These are phyloP conservation scores for Cisticola juncidis DNA, from an alignment of 2,113 vertebrate species.

Conservation along the genomic window DNA sequence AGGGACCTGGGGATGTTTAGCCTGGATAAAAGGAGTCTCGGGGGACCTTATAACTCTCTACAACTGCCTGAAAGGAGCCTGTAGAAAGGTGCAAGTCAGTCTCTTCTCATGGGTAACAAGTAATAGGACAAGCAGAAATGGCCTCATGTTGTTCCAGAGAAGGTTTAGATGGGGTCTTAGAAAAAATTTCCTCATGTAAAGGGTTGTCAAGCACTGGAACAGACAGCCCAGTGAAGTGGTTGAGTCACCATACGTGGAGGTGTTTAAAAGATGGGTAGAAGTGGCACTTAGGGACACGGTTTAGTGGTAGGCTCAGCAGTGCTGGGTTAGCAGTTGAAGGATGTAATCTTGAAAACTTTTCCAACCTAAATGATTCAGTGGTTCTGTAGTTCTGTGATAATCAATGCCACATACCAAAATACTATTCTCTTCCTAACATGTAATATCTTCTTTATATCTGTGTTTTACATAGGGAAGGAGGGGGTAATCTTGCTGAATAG, in stretches of 20 bases:
- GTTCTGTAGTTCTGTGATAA: background rate
- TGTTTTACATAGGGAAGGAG: background rate
- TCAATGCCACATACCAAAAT: background rate
- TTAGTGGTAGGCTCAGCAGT: background rate
- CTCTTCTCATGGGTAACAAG: background rate
- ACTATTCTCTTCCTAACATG: background rate
- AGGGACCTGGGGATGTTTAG: background rate
- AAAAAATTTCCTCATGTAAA: background rate
- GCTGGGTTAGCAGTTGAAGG: background rate
- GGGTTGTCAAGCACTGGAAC: background rate
- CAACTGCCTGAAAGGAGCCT: background rate
- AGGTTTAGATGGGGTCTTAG: background rate
- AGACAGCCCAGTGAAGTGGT: background rate
- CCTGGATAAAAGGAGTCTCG: background rate
- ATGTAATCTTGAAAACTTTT: background rate
- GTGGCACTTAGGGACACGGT: background rate
- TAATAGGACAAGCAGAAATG: background rate
- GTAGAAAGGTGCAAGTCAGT: rapidly evolving
- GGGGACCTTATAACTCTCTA: background rate
- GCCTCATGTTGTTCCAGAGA: background rate
- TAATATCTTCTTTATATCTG: background rate
- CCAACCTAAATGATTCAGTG: background rate
- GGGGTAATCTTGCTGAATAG: background rate
- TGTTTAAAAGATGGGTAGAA: background rate
- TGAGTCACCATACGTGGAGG: too few species aligned